Evolutionary conservation across 2,888 invertebrate genomes (phyloP), one percentile per base, ranked within the genome.

Genomic region (Meteorus colon): DNA sequence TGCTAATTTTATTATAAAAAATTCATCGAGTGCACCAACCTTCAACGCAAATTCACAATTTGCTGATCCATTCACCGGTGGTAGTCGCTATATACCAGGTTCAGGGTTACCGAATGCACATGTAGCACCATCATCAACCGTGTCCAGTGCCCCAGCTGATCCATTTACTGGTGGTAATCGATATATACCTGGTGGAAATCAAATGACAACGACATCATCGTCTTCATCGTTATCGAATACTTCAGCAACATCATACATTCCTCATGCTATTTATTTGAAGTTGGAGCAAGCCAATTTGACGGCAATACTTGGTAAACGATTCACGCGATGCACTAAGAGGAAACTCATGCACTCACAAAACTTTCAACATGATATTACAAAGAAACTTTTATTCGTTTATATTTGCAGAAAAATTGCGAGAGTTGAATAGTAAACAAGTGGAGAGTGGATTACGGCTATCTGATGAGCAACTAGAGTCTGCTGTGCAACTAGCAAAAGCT

Each of bases 1-100:
- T 29, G 97, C 97, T 6, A 96, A 97, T 89, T 98, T 98, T 88
- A 97, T 98, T 77, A 91, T 96, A 2, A 95, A 93, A 79, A 98
- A 98, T 89, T 94, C 96, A 31, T 82, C 84, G 70, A 80, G 78
- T 69, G 82, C 80, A 31, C 84, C 84, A 79, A 80, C 80, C 81
- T 80, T 85, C 48, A 84, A 82, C 72, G 76, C 81, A 24, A 80
- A 79, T 74, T 77, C 83, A 78, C 90, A 75, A 79, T 88, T 91
- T 81, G 86, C 90, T 48, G 94, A 95, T 90, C 94, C 94, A 4
- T 94, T 94, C 86, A 94, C 94, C 8, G 94, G 95, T 78, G 90
- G 91, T 27, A 93, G 91, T 66, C 93, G 95, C 10, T 96, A 96
- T 88, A 92, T 94, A 71, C 94, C 95, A 67, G 90, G 89, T 27